phyloP scores from a whole-genome alignment of 2,797 vertebrate species.

The Ptychobarbus kaznakovi region DNA sequence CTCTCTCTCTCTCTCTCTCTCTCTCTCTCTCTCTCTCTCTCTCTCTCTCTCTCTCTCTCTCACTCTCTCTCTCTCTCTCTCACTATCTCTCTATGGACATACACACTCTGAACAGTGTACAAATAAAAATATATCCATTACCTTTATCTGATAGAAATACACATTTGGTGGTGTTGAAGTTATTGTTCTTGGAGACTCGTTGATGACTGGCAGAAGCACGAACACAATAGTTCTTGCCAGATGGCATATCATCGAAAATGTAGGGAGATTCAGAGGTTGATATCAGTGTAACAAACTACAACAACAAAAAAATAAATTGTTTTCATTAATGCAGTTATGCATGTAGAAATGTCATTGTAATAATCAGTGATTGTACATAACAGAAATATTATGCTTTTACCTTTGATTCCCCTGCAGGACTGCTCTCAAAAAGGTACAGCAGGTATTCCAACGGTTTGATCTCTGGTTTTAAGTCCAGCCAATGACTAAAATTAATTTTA shows the following conservation, averaged over 20 bases:
- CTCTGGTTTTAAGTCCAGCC: conserved; percentile 7
- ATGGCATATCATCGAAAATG: conserved; percentile 17
- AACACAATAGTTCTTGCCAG: conserved; percentile 58
- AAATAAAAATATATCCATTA: not conserved
- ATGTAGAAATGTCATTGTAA: not conserved
- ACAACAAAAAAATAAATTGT: not conserved
- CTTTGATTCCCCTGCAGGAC: not conserved
- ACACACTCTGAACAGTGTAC: not conserved
- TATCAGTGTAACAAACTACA: conserved; percentile 1
- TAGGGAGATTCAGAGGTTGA: not conserved
- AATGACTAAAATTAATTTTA: conserved; percentile 37
- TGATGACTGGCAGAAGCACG: conserved; percentile 53
- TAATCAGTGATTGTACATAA: not conserved
- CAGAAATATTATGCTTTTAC: conserved; percentile 16
- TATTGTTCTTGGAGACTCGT: not conserved
- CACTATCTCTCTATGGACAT: not conserved
- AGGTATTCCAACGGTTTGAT: conserved; percentile 35
- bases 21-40: no score
- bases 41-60: no score
- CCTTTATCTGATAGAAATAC: conserved; percentile 48
- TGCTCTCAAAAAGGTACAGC: conserved; percentile 47
- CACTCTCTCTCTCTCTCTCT: no score
- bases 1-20: no score
- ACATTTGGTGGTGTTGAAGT: conserved; percentile 51
- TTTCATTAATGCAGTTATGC: not conserved